These are phyloP conservation scores for Scaptomyza polygonia DNA, from an alignment of 2,888 invertebrate genomes.

Conservation along the genomic window DNA sequence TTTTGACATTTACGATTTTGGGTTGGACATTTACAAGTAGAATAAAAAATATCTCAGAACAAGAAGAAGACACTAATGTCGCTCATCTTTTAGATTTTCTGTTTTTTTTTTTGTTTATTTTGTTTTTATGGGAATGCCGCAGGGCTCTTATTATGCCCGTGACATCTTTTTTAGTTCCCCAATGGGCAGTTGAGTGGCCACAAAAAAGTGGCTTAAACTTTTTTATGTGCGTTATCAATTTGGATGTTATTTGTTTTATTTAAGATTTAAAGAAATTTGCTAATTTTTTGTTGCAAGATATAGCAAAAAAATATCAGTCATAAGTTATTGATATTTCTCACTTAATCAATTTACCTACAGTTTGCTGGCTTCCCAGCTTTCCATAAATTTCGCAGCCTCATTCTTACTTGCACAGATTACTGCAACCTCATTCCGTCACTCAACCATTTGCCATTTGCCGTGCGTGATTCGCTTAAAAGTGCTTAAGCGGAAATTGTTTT, in stretches of 20 bases:
- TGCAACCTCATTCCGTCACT: slow-evolving; percentile 8
- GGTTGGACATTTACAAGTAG: slow-evolving; percentile 53
- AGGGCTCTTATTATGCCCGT: slow-evolving; percentile 35
- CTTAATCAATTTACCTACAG: neutral
- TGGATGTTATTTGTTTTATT: slow-evolving; percentile 2
- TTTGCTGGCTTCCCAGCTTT: neutral
- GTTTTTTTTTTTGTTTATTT: slow-evolving; percentile 6
- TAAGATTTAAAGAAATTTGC: neutral
- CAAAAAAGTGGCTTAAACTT: slow-evolving; percentile 28
- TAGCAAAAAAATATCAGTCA: too few relatives aligned
- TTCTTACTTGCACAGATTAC: slow-evolving; percentile 2
- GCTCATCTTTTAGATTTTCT: slow-evolving; percentile 81
- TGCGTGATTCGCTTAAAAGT: slow-evolving; percentile 40
- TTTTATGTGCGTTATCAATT: slow-evolving; percentile 21
- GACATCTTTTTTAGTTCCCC: slow-evolving; percentile 29
- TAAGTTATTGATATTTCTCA: neutral
- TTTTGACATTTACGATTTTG: slow-evolving; percentile 70
- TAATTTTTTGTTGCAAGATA: too few relatives aligned
- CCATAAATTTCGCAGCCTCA: slow-evolving; percentile 7
- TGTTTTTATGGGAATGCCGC: slow-evolving; percentile 50
- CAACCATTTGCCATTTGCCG: slow-evolving; percentile 22
- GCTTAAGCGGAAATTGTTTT: slow-evolving; percentile 74
- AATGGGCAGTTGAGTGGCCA: slow-evolving; percentile 50
- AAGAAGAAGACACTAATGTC: slow-evolving; percentile 71
- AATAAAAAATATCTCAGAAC: slow-evolving; percentile 12